Evolutionary conservation across 2,797 vertebrate genomes (phyloP), one percentile per base, ranked within the genome.

Genomic region (Periparus ater): DNA sequence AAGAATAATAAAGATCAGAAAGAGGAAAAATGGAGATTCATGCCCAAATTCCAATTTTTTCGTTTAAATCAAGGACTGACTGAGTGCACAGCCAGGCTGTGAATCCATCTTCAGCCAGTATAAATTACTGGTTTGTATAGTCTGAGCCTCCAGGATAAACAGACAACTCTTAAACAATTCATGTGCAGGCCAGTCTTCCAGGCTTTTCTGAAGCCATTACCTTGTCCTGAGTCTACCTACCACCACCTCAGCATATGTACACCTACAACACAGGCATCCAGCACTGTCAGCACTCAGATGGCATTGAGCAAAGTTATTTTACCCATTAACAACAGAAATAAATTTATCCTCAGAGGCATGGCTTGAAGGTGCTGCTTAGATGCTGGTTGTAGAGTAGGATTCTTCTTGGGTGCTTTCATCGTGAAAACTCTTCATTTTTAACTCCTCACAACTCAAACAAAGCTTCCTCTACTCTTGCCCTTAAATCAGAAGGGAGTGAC

Each of bases 101-200:
- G 63, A 94, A 96, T 91, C 81, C 15, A 3, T 90, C 85, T 91
- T 94, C 92, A 93, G 95, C 78, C 91, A 92, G 90, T 80, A 95
- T 85, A 93, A 96, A 96, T 95, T 94, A 96, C 80, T 76, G 67
- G 61, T 93, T 97, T 89, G 85, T 94, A 73, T n/a, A 93, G 91
- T 82, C 90, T 93, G 84, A 96, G 87, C 85, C 93, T 94, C 89
- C 89, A 96, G 87, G 93, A 96, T 88, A 96, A 96, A 96, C 71
- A 96, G 78, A 89, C 51, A 67, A 89, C 75, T 96, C 91, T 81
- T 77, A 54, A 96, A 85, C 91, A 70, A 74, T 57, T 91, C 66
- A 76, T 70, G 91, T 9, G 18, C 65, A 91, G 93, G 91, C 63
- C 95, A 94, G 71, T 63, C 65, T 94, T 85, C 91, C 75, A 92